Base-by-base conservation (phyloP, 2,888 invertebrate species). In the Macropis europaea region DNA sequence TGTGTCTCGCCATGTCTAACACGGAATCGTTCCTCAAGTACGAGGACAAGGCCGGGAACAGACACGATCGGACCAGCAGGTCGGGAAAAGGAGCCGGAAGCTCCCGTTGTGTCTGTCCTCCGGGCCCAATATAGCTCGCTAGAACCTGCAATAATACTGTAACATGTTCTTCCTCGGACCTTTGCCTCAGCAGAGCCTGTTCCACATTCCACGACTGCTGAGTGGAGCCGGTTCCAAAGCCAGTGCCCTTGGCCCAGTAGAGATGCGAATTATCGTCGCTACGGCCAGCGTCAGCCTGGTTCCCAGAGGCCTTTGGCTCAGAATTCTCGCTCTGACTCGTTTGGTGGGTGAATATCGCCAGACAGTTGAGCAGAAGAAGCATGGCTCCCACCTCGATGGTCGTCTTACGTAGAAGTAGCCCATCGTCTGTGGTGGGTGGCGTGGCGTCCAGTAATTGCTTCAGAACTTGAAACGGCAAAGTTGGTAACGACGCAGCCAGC, bases 121-220 rank as follows among this genome's bases (percentile, higher is more conserved):
- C 93, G 0, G 96, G 95, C 87, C 96, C 96, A 79, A 97, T 95
- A 87, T 96, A 97, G 82, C 97, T 96, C 0, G 97, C 96, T 77
- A 97, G 90, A 3, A 97, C 97, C 90, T 94, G 93, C 38, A 97
- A 88, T 54, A 97, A 89, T 68, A 95, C 96, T 0, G 97, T 97
- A 2, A 98, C 97, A 88, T 98, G 97, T 86, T 97, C 97, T 88
- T 99, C 98, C 90, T 98, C 97, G 69, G 95, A 96, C 70, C 94
- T 93, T 89, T 98, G 97, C 9, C 97, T 92, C 74, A 96, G 90
- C 53, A 98, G 90, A n/a, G 97, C 97, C 87, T 97, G 97, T 87
- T 98, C 98, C 34, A 98, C 97, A 90, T 98, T 97, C 98, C 98
- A 99, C 45, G 97, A 97, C 89, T 97, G 97, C 76, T 96, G 95